Evolutionary conservation across 2,888 invertebrate species (phyloP).

Genomic region (Drosophila recens): DNA sequence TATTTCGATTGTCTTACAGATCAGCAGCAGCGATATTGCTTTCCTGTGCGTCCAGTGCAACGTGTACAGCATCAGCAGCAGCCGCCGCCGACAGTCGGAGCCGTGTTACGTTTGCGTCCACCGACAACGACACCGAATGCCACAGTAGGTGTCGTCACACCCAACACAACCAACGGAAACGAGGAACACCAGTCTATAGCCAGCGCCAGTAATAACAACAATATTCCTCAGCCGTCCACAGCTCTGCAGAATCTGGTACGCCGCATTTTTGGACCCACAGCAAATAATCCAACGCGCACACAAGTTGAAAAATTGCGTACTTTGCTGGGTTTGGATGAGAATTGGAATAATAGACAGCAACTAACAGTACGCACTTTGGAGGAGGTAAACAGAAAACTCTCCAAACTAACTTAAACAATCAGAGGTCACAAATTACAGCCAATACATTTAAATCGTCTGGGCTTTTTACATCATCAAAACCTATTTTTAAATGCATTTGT

Average conservation of each 20-base stretch:
- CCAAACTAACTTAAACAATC: too few species aligned
- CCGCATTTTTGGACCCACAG: slow-evolving; percentile 49
- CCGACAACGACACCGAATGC: slow-evolving; percentile 81
- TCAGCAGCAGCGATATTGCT: slow-evolving; percentile 84
- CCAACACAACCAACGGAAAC: slow-evolving; percentile 76
- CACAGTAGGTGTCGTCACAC: slow-evolving; percentile 76
- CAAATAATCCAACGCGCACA: slow-evolving; percentile 41
- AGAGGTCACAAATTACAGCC: too few species aligned
- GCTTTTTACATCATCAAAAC: too few species aligned
- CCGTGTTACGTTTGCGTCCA: slow-evolving; percentile 59
- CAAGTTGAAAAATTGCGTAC: slow-evolving; percentile 67
- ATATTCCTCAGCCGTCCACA: slow-evolving; percentile 16
- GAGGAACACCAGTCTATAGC: slow-evolving; percentile 41
- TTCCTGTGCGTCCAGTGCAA: slow-evolving; percentile 84
- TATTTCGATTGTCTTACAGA: slow-evolving; percentile 48
- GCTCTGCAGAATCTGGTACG: slow-evolving; percentile 55
- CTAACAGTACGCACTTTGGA: slow-evolving; percentile 25
- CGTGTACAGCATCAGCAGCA: slow-evolving; percentile 74
- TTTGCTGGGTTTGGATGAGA: slow-evolving; percentile 71
- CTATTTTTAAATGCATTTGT: too few species aligned
- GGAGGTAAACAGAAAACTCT: slow-evolving; percentile 31
- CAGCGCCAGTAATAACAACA: slow-evolving; percentile 15
- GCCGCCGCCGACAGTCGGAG: slow-evolving; percentile 42
- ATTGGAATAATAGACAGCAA: slow-evolving; percentile 56
- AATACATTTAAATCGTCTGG: too few species aligned